phyloP scores from a whole-genome alignment of 1,140 invertebrate genomes.

The Ylistrum balloti region DNA sequence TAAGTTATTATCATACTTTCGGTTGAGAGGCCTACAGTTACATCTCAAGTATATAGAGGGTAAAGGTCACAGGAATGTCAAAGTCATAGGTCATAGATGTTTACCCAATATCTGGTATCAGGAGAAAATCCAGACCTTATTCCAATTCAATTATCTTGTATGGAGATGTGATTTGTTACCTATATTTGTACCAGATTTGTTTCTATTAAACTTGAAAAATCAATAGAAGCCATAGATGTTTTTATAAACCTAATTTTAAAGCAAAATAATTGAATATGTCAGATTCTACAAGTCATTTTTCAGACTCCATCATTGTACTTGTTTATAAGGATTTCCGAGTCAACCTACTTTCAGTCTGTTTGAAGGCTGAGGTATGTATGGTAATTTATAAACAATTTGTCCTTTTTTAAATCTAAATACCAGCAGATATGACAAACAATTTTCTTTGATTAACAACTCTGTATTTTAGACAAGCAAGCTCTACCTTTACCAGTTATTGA shows the following conservation, averaged over 20 bases:
- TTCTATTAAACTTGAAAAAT: neutral
- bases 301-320: too few species aligned
- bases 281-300: too few species aligned
- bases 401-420: too few species aligned
- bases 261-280: neutral
- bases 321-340: too few species aligned
- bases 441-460: too few species aligned
- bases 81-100: neutral
- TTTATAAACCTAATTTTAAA: neutral
- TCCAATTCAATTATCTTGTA: conserved; percentile 35
- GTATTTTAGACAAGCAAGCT: too few species aligned
- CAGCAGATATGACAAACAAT: too few species aligned
- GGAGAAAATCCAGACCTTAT: neutral
- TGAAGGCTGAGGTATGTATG: too few species aligned
- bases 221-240: neutral
- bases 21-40: neutral
- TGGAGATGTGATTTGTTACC: neutral
- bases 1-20: neutral
- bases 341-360: too few species aligned
- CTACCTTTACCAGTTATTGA: too few species aligned
- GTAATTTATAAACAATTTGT: too few species aligned
- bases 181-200: conserved; percentile 28
- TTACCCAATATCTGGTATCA: neutral
- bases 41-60: neutral
- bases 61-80: too few species aligned